These are phyloP conservation scores for Trachelus stipa DNA, from an alignment of 2,888 invertebrate species.

Conservation along the genomic window DNA sequence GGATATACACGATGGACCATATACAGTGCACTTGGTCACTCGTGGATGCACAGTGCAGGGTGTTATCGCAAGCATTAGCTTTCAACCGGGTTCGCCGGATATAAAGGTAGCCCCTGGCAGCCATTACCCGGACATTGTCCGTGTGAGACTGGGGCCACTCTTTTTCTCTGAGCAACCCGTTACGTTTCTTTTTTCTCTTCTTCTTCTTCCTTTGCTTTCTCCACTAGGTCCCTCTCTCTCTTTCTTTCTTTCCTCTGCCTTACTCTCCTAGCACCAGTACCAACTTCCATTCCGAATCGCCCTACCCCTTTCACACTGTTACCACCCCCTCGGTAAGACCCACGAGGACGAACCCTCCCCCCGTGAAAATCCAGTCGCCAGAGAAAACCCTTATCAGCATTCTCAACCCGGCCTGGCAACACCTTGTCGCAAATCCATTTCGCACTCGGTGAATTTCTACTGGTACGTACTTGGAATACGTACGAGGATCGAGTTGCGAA, in stretches of 20 bases:
- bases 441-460: conserved; percentile 55
- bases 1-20: not conserved
- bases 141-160: conserved; percentile 38
- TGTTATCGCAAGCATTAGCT: conserved; percentile 63
- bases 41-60: conserved; percentile 26
- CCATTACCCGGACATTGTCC: conserved; percentile 65
- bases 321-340: conserved; percentile 1
- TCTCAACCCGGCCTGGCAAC: conserved; percentile 54
- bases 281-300: conserved; percentile 2
- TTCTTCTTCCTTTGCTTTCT: conserved; percentile 26
- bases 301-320: conserved; percentile 14
- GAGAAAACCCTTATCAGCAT: conserved; percentile 57
- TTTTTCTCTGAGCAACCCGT: not conserved
- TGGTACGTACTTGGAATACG: conserved; percentile 49
- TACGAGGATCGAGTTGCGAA: conserved; percentile 52
- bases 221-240: conserved; percentile 19
- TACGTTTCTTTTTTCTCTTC: conserved; percentile 8
- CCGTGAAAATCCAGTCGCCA: not conserved
- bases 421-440: conserved; percentile 65
- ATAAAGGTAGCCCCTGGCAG: conserved; percentile 62
- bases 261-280: not conserved
- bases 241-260: conserved; percentile 20
- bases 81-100: conserved; percentile 54
- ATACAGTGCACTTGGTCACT: conserved; percentile 13
- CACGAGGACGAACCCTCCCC: not conserved